These are phyloP conservation scores for Apodemia hepburni DNA, from an alignment of 2,888 invertebrate genomes.

Conservation along the genomic window DNA sequence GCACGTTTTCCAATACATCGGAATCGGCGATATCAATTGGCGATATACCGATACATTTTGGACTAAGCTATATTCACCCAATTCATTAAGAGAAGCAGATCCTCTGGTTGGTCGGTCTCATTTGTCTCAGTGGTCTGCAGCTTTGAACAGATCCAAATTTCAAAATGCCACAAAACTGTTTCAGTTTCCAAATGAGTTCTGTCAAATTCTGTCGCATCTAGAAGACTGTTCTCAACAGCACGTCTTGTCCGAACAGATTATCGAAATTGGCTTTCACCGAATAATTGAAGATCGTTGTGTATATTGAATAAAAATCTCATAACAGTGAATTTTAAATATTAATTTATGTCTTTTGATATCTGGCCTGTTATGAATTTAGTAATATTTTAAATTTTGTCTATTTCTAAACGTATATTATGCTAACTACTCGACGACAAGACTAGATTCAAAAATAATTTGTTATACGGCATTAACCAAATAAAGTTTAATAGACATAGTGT, in stretches of 20 bases:
- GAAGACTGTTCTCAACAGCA: background rate
- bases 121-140: background rate
- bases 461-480: too few relatives aligned
- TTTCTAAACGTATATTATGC: too few relatives aligned
- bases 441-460: too few relatives aligned
- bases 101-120: background rate
- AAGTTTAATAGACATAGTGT: too few relatives aligned
- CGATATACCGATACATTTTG: background rate
- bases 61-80: background rate
- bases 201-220: background rate
- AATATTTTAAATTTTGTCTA: too few relatives aligned
- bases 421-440: too few relatives aligned
- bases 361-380: too few relatives aligned
- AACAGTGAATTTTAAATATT: too few relatives aligned
- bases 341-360: too few relatives aligned
- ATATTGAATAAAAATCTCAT: too few relatives aligned
- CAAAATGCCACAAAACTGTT: background rate
- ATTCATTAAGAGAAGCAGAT: background rate
- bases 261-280: background rate
- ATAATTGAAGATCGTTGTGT: too few relatives aligned
- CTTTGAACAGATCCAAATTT: background rate
- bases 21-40: background rate
- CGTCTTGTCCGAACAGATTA: background rate
- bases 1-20: background rate
- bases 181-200: background rate